A percentile compares a stretch with the other conserved stretches of the same genome.
These are phyloP conservation scores for Reinhardtius hippoglossoides DNA, from an alignment of 2,113 vertebrate species.

Conservation along the genomic window DNA sequence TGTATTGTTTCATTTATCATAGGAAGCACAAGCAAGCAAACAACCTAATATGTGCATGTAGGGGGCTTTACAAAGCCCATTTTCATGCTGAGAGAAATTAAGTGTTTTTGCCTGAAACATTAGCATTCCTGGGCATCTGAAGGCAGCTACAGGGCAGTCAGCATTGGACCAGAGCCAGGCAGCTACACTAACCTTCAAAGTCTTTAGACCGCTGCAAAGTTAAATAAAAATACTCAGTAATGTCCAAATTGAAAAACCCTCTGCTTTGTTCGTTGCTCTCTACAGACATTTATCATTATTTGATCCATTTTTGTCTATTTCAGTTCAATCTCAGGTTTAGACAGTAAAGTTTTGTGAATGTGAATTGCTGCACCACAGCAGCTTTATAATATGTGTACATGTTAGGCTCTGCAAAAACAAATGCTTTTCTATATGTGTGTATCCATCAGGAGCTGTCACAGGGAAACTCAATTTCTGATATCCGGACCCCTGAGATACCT, in stretches of 20 bases:
- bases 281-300: background rate
- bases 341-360: too few species aligned
- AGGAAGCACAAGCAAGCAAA: constrained; percentile 48
- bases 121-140: constrained; percentile 35
- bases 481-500: too few species aligned
- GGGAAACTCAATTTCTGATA: constrained; percentile 8
- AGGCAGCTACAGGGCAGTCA: constrained; percentile 49
- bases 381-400: constrained; percentile 2
- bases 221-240: constrained; percentile 4
- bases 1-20: constrained; percentile 55
- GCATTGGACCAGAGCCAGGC: constrained; percentile 42
- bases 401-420: background rate
- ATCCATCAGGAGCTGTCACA: constrained; percentile 21
- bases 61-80: constrained; percentile 27
- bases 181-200: constrained; percentile 40
- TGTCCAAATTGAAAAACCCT: constrained; percentile 1
- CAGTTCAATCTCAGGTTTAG: background rate
- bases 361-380: constrained; percentile 16
- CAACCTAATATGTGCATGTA: constrained; percentile 36
- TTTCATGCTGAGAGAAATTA: constrained; percentile 49
- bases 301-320: background rate
- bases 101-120: constrained; percentile 37
- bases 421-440: constrained; percentile 3
- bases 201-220: constrained; percentile 13
- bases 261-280: background rate